Percentiles rank a stretch among this genome's conserved stretches.
phyloP scores from a whole-genome alignment of 2,888 invertebrate species.

The Cetonia aurata region DNA sequence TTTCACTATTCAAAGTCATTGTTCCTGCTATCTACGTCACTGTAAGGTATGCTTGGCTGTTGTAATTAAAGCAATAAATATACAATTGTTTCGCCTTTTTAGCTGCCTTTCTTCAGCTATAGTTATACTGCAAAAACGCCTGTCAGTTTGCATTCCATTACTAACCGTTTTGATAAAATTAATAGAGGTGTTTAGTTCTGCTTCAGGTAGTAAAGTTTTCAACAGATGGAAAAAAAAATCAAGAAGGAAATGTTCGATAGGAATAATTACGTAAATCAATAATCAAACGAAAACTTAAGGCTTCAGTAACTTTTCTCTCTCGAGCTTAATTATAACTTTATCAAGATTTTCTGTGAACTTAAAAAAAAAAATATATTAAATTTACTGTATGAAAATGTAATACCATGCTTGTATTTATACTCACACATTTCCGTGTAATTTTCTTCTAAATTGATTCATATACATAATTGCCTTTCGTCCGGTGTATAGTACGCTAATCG shows the following conservation, averaged over 20 bases:
- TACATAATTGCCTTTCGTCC: conserved; percentile 8
- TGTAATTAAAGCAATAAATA: conserved; percentile 9
- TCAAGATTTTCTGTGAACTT: too few species aligned
- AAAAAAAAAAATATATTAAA: too few species aligned
- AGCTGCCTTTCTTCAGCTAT: background rate
- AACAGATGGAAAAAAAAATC: too few species aligned
- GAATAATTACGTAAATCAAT: too few species aligned
- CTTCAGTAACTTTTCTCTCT: too few species aligned
- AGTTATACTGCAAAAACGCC: background rate
- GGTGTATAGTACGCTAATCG: conserved; percentile 2
- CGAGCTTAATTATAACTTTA: too few species aligned
- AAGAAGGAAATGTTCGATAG: too few species aligned
- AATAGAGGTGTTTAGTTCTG: conserved; percentile 4
- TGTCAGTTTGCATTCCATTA: background rate
- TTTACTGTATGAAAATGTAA: too few species aligned
- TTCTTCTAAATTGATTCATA: conserved; percentile 7
- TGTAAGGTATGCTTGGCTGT: conserved; percentile 8
- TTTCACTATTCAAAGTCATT: conserved; percentile 26
- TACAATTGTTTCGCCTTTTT: background rate
- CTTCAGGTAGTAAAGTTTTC: too few species aligned
- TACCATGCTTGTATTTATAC: too few species aligned
- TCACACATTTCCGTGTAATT: background rate
- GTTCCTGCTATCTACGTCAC: conserved; percentile 13
- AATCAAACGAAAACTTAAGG: too few species aligned
- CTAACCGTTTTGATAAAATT: background rate